Evolutionary conservation across 2,888 invertebrate genomes (phyloP), one percentile per base, ranked within the genome.

Genomic region (Hylaea fasciaria): DNA sequence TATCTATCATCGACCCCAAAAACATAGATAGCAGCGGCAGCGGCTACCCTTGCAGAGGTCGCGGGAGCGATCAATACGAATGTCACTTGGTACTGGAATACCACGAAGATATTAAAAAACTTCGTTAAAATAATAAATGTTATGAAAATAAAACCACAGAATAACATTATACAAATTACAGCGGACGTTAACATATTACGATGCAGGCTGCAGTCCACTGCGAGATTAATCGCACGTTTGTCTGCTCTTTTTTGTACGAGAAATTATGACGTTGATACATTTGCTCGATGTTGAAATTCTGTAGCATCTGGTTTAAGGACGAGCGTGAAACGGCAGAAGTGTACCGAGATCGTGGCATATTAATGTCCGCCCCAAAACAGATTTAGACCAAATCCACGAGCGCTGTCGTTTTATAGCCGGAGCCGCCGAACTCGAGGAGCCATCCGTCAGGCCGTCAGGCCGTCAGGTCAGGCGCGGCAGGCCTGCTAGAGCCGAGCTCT

Each of bases 301-400:
- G 40, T 13, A 28, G 12, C 35, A 13, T 51, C 32, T 51, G 41
- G 51, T 51, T 32, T 51, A 51, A 51, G 51, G 51, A 51, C 51
- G 52, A 37, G 37, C 22, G 14, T 39, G 9, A 37, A 44, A 32
- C 32, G 39, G 16, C 28, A 51, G 13, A 46, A 46, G 11, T 37
- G 16, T 41, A 37, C 28, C 5, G 13, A 29, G 29, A 8, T 47
- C 32, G 54, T 41, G 47, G 46, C 39, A 28, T n/a, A n/a, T 22
- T 39, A 29, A 29, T 16, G 41, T 7, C 28, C 17, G 14, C 40
- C 47, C 54, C 43, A 48, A 48, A 49, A 55, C 55, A 28, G 29
- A 61, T 56, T 61, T 52, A 47, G 55, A 47, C 46, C 41, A 50
- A 55, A 58, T 58, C 53, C 48, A 44, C 48, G 48, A 48, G 44